phyloP scores from a whole-genome alignment of 37 sponge, comb jelly and placozoan genomes.

The Hexactinellida sp. region DNA sequence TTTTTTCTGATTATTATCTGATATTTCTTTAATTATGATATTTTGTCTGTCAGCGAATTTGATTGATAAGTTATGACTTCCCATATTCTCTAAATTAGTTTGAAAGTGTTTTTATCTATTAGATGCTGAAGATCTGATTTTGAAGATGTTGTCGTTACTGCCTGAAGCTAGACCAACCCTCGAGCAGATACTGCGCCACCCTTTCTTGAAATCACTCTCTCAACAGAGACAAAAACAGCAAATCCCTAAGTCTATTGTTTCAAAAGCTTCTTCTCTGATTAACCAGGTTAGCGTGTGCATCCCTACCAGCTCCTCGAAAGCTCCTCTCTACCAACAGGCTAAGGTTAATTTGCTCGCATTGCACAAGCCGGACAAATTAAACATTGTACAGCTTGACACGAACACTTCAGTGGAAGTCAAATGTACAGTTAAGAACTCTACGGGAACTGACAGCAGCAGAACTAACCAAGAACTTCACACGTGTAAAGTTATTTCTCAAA shows the following conservation, averaged over 20 bases:
- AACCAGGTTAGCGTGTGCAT: neutral
- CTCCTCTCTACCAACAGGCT: neutral
- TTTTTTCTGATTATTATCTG: too few species aligned
- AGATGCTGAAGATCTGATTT: conserved; percentile 51
- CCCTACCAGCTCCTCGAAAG: neutral
- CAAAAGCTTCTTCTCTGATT: neutral
- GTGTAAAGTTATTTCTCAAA: neutral
- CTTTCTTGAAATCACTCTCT: conserved; percentile 32
- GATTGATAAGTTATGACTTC: too few species aligned
- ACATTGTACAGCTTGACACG: neutral
- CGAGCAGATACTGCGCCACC: conserved; percentile 48
- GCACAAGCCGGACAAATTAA: neutral
- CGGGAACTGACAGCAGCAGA: too few species aligned
- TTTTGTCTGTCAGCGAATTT: too few species aligned
- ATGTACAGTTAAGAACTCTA: neutral
- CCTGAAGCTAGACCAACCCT: conserved; percentile 45
- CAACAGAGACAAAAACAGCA: neutral
- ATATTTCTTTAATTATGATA: too few species aligned
- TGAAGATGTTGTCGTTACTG: conserved; percentile 37
- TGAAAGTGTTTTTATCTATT: too few species aligned
- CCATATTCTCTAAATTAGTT: too few species aligned
- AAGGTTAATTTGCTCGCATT: neutral
- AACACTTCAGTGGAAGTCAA: neutral
- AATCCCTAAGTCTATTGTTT: neutral
- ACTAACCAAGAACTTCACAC: neutral